These are phyloP conservation scores for Drosophila funebris DNA, from an alignment of 1,140 invertebrate genomes.

Conservation along the genomic window DNA sequence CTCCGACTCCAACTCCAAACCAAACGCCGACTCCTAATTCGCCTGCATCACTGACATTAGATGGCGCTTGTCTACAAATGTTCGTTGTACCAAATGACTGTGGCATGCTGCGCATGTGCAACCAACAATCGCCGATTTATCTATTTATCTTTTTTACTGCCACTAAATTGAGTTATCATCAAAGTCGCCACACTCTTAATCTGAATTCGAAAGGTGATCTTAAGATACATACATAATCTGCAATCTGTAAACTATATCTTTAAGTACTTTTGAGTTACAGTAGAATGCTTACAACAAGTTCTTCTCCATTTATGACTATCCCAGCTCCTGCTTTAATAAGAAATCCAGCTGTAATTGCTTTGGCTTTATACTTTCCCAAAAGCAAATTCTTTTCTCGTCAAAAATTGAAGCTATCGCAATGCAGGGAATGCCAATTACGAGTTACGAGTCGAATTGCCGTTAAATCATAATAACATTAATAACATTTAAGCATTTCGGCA, in stretches of 20 bases:
- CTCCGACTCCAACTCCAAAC: conserved; percentile 23
- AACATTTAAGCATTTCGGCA: conserved; percentile 73
- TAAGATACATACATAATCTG: background rate
- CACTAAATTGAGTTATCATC: conserved; percentile 52
- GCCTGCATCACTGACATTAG: conserved; percentile 49
- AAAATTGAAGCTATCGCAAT: conserved; percentile 1
- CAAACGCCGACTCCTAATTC: background rate
- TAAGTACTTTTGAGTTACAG: no score
- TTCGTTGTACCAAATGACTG: conserved; percentile 40
- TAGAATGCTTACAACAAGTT: no score
- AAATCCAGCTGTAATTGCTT: background rate
- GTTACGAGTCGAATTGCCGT: conserved; percentile 54
- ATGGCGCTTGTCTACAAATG: conserved; percentile 64
- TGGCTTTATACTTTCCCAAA: conserved; percentile 1
- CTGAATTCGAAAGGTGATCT: background rate
- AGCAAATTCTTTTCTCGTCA: conserved; percentile 11
- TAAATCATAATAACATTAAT: conserved; percentile 68
- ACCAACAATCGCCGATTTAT: conserved; percentile 1
- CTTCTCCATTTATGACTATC: no score
- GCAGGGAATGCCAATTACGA: conserved; percentile 33
- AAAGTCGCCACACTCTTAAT: background rate
- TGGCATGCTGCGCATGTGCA: conserved; percentile 24
- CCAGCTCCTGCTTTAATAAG: background rate
- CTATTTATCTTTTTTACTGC: conserved; percentile 2
- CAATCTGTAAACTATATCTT: background rate